Evolutionary conservation across 2,888 invertebrate species (phyloP), one percentile per base, ranked within the genome.

Genomic region (Glyphotaelius pellucidus): DNA sequence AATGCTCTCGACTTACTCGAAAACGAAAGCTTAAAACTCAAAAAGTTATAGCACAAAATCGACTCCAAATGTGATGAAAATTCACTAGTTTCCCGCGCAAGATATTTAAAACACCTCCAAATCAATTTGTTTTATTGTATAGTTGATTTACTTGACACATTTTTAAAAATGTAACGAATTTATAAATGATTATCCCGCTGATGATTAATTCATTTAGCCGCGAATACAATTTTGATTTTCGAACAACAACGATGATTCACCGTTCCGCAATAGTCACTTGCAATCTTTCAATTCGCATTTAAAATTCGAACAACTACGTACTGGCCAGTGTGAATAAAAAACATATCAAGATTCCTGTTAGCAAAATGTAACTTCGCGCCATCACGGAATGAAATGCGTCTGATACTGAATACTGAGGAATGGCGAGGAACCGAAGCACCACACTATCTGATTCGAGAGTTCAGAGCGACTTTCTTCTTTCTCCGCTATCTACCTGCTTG

Each of bases 401-500:
- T 42, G 91, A 90, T 92, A 93, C 92, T 93, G 93, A 93, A 86
- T 90, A 35, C 83, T 80, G 67, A 19, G 67, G 52, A 52, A 52
- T 52, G 52, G 25, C 67, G 67, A 67, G 67, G 67, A 67, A 52
- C 86, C 31, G 42, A 90, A 30, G 52, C 38, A 7, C 52, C 52
- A 67, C 31, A 31, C 32, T 15, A 90, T 32, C 90, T 42, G 90
- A 80, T 84, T 83, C 25, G 90, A 47, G 90, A 90, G 67, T 47
- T 84, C 80, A 32, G 80, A 67, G 25, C 88, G 83, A 93, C 93
- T 93, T 93, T 93, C 93, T 93, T 93, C 93, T 93, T 93, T 93
- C 93, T 93, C 92, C 93, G 87, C 52, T 90, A 90, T 30, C 35
- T 42, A 42, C 84, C 83, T 79, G 67, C 25, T n/a, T 67, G 52